These are phyloP conservation scores for Strigamia transsilvanica DNA, from an alignment of 2,888 invertebrate genomes.

Conservation along the genomic window DNA sequence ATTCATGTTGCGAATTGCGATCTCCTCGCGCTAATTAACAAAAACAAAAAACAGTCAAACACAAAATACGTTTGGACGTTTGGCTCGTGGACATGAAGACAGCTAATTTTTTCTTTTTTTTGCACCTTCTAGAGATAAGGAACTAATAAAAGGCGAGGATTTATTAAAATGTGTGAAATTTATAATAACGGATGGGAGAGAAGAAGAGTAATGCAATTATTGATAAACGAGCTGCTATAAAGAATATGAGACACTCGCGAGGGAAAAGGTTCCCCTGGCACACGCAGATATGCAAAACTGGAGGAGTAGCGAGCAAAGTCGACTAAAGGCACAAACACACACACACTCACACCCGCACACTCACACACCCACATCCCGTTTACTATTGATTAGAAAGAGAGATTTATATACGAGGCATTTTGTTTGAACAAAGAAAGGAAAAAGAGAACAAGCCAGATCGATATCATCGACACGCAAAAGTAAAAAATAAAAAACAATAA, in stretches of 20 bases:
- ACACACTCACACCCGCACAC: neutral
- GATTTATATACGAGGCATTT: slow-evolving; percentile 28
- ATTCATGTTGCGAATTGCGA: neutral
- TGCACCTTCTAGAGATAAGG: too few species aligned
- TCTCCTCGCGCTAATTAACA: neutral
- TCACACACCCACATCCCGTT: slow-evolving; percentile 11
- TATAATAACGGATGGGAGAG: slow-evolving; percentile 9
- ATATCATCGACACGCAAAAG: slow-evolving; percentile 16
- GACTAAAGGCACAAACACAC: neutral
- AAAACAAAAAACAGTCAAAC: neutral
- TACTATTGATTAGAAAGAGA: slow-evolving; percentile 34
- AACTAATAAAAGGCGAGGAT: neutral
- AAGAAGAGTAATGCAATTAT: slow-evolving; percentile 46
- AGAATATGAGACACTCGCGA: slow-evolving; percentile 43
- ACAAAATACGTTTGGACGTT: neutral
- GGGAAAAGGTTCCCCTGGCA: slow-evolving; percentile 31
- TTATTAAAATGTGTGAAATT: slow-evolving; percentile 20
- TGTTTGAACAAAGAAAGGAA: slow-evolving; percentile 11
- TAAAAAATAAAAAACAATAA: neutral
- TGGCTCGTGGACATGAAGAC: neutral
- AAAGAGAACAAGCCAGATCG: neutral
- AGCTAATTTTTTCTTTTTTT: too few species aligned
- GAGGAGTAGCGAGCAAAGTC: slow-evolving; percentile 8
- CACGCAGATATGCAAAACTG: slow-evolving; percentile 46
- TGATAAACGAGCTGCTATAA: slow-evolving; percentile 48